These are phyloP conservation scores for Myopa tessellatipennis DNA, from an alignment of 2,888 invertebrate genomes.

Conservation along the genomic window DNA sequence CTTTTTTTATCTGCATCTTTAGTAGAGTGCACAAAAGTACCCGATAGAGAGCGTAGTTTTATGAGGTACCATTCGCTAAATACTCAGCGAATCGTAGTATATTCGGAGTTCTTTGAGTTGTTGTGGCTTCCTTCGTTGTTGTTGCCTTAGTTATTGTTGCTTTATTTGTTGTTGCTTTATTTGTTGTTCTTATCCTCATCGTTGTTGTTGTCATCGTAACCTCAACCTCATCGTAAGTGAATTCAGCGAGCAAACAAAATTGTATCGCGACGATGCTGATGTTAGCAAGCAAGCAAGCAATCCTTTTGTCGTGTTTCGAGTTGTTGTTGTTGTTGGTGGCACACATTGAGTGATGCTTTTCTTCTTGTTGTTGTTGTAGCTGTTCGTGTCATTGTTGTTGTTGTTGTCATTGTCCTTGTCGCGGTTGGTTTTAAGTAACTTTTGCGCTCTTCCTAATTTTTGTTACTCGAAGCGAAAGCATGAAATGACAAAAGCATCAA, in stretches of 20 bases:
- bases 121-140: no score
- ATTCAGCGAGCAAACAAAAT: conserved; percentile 5
- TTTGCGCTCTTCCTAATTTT: background rate
- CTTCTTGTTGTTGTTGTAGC: background rate
- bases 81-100: no score
- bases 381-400: background rate
- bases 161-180: background rate
- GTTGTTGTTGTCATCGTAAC: conserved; percentile 26
- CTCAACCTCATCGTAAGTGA: conserved; percentile 29
- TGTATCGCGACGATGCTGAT: background rate
- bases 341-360: background rate
- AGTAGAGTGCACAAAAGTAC: background rate
- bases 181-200: background rate
- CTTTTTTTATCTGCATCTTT: background rate
- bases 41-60: background rate
- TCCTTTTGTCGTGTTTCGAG: background rate
- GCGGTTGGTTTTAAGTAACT: background rate
- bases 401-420: background rate
- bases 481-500: background rate
- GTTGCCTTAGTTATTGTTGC: no score
- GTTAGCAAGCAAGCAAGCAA: background rate
- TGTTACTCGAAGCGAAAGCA: background rate
- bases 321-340: background rate
- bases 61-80: no score
- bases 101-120: no score